These are phyloP conservation scores for Heliopora coerulea DNA, from an alignment of 92 coral and sea anemone genomes.

Conservation along the genomic window DNA sequence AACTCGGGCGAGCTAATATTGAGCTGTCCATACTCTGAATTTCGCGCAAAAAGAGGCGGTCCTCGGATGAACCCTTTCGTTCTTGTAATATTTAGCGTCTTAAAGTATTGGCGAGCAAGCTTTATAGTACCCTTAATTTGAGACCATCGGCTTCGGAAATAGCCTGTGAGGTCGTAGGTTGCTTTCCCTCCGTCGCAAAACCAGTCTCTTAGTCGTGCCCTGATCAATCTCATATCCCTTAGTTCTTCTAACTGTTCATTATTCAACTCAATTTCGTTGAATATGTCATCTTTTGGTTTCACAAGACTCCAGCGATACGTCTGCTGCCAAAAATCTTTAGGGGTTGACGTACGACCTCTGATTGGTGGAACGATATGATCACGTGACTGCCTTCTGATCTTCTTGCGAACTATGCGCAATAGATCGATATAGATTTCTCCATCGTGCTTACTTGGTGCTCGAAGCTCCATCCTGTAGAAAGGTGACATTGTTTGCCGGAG, in stretches of 20 bases:
- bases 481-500: neutral
- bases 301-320: slow-evolving; percentile 60
- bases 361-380: slow-evolving; percentile 61
- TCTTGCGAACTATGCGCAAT: slow-evolving; percentile 28
- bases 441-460: slow-evolving; percentile 25
- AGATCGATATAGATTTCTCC: slow-evolving; percentile 51
- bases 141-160: slow-evolving; percentile 37
- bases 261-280: slow-evolving; percentile 22
- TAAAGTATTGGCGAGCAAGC: slow-evolving; percentile 10
- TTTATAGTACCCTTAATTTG: slow-evolving; percentile 1
- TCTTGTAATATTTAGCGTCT: slow-evolving; percentile 11
- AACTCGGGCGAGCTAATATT: slow-evolving; percentile 30
- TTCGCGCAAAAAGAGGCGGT: slow-evolving; percentile 56
- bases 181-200: slow-evolving; percentile 41
- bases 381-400: slow-evolving; percentile 50
- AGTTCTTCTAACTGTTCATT: slow-evolving; percentile 29
- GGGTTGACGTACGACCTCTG: slow-evolving; percentile 8
- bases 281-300: slow-evolving; percentile 20
- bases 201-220: slow-evolving; percentile 52
- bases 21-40: slow-evolving; percentile 38
- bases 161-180: slow-evolving; percentile 38
- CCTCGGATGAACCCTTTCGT: slow-evolving; percentile 17
- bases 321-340: slow-evolving; percentile 50
- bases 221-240: slow-evolving; percentile 39
- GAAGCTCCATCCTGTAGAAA: slow-evolving; percentile 21